These are phyloP conservation scores for Caranx melampygus DNA, from an alignment of 2,113 vertebrate species.

Conservation along the genomic window DNA sequence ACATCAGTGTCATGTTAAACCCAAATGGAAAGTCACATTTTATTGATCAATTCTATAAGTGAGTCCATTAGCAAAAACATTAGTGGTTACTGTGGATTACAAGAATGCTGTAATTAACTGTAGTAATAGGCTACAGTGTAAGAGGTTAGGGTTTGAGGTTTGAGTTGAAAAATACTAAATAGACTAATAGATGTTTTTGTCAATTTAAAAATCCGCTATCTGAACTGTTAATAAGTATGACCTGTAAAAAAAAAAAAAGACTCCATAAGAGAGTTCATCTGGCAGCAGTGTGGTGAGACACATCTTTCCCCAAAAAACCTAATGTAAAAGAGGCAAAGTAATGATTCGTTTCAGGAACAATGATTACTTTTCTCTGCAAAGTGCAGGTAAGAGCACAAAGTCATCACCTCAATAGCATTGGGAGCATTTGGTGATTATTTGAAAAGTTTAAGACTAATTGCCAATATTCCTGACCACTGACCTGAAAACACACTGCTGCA, in stretches of 20 bases:
- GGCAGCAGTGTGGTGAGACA: background rate
- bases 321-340: background rate
- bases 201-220: background rate
- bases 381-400: slow-evolving; percentile 44
- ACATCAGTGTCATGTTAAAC: background rate
- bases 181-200: background rate
- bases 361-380: slow-evolving; percentile 47
- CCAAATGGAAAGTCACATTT: background rate
- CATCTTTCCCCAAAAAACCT: background rate
- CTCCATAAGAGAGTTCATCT: background rate
- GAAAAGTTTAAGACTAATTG: slow-evolving; percentile 53
- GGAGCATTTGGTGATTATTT: slow-evolving; percentile 54
- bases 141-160: too few relatives aligned
- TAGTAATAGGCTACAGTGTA: too few relatives aligned
- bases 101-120: too few relatives aligned
- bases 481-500: slow-evolving; percentile 59
- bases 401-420: slow-evolving; percentile 36
- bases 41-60: background rate
- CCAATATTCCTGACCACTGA: slow-evolving; percentile 54
- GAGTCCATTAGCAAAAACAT: too few relatives aligned
- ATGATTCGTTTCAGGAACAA: slow-evolving; percentile 30
- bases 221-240: background rate
- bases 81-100: too few relatives aligned
- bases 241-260: background rate
- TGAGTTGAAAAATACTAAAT: background rate